These are phyloP conservation scores for Hipparchia sbordonii DNA, from an alignment of 2,888 invertebrate genomes.

Conservation along the genomic window DNA sequence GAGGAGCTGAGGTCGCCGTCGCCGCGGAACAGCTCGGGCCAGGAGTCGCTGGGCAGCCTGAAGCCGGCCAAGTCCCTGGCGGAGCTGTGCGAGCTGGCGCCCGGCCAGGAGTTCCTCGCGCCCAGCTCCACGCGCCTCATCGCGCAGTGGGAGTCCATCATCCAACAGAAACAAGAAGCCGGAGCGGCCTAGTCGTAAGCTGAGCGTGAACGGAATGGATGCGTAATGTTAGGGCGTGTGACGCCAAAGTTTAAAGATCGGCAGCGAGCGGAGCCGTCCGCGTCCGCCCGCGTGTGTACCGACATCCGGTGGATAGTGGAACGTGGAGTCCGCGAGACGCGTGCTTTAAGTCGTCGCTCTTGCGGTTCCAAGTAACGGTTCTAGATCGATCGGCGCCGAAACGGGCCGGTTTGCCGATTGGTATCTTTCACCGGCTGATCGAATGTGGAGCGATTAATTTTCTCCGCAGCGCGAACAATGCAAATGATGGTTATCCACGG, in stretches of 20 bases:
- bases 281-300: constrained; percentile 7
- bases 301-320: not conserved
- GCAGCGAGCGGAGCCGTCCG: constrained; percentile 36
- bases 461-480: constrained; percentile 75
- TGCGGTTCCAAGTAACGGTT: constrained; percentile 35
- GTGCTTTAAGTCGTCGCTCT: constrained; percentile 20
- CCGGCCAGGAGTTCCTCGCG: constrained; percentile 84
- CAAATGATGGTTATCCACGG: constrained; percentile 76
- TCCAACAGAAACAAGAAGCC: constrained; percentile 84
- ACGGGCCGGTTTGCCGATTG: constrained; percentile 44
- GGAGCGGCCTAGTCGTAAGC: constrained; percentile 68
- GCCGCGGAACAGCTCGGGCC: constrained; percentile 70
- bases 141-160: constrained; percentile 91
- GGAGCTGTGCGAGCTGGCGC: constrained; percentile 85
- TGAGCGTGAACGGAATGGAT: constrained; percentile 24
- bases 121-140: constrained; percentile 88
- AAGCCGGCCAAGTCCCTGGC: constrained; percentile 87
- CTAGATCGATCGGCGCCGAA: constrained; percentile 18
- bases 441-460: constrained; percentile 72
- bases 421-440: constrained; percentile 47
- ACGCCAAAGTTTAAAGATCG: constrained; percentile 39
- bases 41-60: constrained; percentile 76
- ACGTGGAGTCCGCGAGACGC: not conserved
- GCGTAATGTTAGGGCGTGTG: constrained; percentile 38
- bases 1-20: constrained; percentile 77